These are phyloP conservation scores for Corythornis vintsioides DNA, from an alignment of 2,113 vertebrate species.

Conservation along the genomic window DNA sequence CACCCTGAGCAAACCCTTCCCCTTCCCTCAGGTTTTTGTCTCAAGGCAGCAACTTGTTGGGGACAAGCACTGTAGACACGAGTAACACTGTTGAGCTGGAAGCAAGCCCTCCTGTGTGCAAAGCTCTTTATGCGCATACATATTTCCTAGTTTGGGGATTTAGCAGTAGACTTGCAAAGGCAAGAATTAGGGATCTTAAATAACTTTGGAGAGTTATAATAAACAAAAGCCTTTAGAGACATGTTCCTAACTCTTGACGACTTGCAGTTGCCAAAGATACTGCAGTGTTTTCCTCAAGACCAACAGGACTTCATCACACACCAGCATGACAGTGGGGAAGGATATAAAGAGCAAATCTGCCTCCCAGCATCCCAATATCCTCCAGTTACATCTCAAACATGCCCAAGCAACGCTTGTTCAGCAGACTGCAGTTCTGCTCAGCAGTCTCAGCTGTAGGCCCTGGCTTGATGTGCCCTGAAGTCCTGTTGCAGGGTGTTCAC, in stretches of 20 bases:
- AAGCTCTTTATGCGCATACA: rapidly evolving
- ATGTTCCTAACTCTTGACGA: neutral
- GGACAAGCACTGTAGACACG: rapidly evolving
- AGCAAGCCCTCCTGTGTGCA: neutral
- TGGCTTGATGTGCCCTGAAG: neutral
- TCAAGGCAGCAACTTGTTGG: neutral
- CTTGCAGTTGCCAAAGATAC: neutral
- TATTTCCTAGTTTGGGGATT: neutral
- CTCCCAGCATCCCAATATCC: neutral
- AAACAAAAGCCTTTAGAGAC: neutral
- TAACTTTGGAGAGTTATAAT: neutral
- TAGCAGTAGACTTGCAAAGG: neutral
- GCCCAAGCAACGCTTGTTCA: neutral
- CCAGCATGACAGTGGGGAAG: neutral
- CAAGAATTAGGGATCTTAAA: neutral
- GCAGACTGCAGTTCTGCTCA: neutral
- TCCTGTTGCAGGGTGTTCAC: neutral
- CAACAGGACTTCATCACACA: neutral
- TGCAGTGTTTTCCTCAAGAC: neutral
- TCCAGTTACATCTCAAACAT: rapidly evolving
- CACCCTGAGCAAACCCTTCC: neutral
- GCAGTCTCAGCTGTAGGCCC: no score
- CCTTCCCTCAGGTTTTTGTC: neutral
- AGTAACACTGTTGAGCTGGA: neutral
- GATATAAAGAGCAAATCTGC: neutral